A percentile compares a stretch with the other conserved stretches of the same genome.
Evolutionary conservation across 2,113 vertebrate species (phyloP).

Genomic region (Cromileptes altivelis): DNA sequence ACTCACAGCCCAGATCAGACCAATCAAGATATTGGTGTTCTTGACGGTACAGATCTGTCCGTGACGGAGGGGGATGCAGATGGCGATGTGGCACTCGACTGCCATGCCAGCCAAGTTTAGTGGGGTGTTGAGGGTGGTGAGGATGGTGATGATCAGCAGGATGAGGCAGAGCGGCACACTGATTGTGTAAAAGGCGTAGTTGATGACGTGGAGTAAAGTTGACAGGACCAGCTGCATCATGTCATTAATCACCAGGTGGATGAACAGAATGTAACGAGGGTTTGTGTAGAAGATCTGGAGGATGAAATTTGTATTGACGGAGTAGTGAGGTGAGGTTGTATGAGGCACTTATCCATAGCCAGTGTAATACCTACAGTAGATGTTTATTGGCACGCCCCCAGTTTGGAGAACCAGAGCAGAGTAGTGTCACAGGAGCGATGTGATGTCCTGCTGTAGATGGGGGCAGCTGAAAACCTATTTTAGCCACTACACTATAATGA

Average conservation of each 20-base stretch:
- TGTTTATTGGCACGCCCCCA: no score
- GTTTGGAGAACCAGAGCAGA: no score
- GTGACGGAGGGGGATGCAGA: slow-evolving; percentile 78
- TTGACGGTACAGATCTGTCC: slow-evolving; percentile 71
- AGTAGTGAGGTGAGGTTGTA: neutral
- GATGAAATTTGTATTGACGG: neutral
- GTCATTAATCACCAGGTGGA: slow-evolving; percentile 70
- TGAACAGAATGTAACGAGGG: slow-evolving; percentile 77
- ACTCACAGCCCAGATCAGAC: slow-evolving; percentile 69
- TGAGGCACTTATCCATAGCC: no score
- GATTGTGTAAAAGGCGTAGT: slow-evolving; percentile 27
- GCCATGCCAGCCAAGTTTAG: slow-evolving; percentile 75
- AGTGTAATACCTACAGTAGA: no score
- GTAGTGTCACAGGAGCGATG: no score
- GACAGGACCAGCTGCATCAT: slow-evolving; percentile 53
- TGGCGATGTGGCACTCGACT: slow-evolving; percentile 75
- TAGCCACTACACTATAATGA: no score
- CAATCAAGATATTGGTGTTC: slow-evolving; percentile 67
- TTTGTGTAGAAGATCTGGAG: slow-evolving; percentile 57
- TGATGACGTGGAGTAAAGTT: slow-evolving; percentile 46
- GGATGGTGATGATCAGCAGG: slow-evolving; percentile 53
- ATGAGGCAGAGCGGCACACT: slow-evolving; percentile 68
- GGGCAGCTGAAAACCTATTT: no score
- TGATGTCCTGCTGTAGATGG: no score
- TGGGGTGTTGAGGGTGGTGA: slow-evolving; percentile 72